phyloP scores from a whole-genome alignment of 2,888 invertebrate species.

The Nebria brevicollis region DNA sequence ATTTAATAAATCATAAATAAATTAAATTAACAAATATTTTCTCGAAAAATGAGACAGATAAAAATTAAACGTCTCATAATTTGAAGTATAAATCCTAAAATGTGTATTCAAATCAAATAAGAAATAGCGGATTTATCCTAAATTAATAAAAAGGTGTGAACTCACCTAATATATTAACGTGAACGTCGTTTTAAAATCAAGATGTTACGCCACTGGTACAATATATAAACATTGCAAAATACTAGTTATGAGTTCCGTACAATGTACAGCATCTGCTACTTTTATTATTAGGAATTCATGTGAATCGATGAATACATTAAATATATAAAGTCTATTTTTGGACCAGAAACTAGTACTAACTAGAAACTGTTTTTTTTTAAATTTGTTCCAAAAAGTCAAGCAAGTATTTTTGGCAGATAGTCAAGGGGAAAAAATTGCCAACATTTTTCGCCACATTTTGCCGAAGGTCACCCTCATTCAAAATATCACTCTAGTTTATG shows the following conservation, averaged over 20 bases:
- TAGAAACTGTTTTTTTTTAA: constrained; percentile 17
- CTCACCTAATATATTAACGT: too few species aligned
- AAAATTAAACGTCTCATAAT: too few species aligned
- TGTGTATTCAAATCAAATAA: too few species aligned
- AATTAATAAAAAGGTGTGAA: too few species aligned
- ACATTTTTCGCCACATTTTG: background rate
- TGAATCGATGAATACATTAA: background rate
- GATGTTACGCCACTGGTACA: background rate
- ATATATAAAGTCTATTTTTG: constrained; percentile 1
- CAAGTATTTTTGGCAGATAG: constrained; percentile 8
- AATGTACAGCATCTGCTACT: constrained; percentile 1
- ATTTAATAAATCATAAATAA: too few species aligned
- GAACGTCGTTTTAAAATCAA: background rate
- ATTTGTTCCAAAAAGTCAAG: constrained; percentile 14
- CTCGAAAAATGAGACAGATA: too few species aligned
- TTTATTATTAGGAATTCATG: background rate
- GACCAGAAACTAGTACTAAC: constrained; percentile 3
- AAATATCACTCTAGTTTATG: background rate
- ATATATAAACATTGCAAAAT: background rate
- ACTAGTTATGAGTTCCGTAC: background rate
- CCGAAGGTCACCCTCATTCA: constrained; percentile 3
- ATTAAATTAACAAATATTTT: too few species aligned
- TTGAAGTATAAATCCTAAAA: too few species aligned
- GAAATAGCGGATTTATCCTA: too few species aligned
- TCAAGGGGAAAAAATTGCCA: background rate